Evolutionary conservation across 2,888 invertebrate species (phyloP), one percentile per base, ranked within the genome.

Genomic region (Norana najaformis): DNA sequence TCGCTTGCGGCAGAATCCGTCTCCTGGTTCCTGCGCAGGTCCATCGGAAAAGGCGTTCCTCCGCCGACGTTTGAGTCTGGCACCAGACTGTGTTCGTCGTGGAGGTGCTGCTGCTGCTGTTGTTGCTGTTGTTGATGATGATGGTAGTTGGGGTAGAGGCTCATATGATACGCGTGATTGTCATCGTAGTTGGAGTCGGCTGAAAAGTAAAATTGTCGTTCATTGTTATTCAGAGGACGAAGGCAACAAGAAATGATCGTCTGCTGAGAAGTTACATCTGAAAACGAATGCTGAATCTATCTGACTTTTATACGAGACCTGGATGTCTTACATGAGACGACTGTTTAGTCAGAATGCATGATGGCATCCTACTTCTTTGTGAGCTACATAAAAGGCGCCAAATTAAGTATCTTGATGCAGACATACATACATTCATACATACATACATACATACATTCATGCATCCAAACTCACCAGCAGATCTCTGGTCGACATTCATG

Each of bases 71-170:
- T 85, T 36, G 85, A 36, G 36, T 85, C 85, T 85, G 85, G 85
- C 69, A 69, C 35, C 37, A 35, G 89, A 41, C 41, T 23, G n/a
- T 36, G 89, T 39, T 88, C 35, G 69, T 69, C 69, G n/a, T 89
- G 69, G n/a, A 39, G 47, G 34, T 89, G 47, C 14, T 69, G 89
- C 34, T 53, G 36, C 20, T 89, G 89, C 8, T 89, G 69, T 5
- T 89, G 69, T 34, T 11, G 69, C 35, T 89, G 53, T 3, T 35
- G 89, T 1, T 89, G 53, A 0, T 89, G 89, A 41, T 89, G 69
- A 53, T 89, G 69, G 34, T 69, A 37, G n/a, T 89, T 38, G 0
- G 20, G 69, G 69, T 69, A 69, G 69, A 69, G 69, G 69, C n/a
- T 69, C 69, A 69, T 6, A n/a, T 69, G 69, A 16, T 69, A 69